Base-by-base conservation (phyloP, 2,113 vertebrate species). In the Collichthys lucidus region DNA sequence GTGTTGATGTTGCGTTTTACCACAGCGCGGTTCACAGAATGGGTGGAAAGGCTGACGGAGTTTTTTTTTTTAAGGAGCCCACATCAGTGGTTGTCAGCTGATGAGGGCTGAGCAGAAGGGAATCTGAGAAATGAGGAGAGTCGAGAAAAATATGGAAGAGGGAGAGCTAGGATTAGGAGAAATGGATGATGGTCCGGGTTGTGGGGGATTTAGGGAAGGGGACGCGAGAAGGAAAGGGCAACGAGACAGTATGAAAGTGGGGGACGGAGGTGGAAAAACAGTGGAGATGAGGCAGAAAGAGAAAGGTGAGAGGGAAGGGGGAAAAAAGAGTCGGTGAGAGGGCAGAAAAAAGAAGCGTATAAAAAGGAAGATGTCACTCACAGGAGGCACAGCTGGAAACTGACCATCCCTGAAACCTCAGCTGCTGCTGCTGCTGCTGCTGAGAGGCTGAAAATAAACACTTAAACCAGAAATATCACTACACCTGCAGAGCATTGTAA, bases 1-100 rank as follows among this genome's bases (percentile, higher is more conserved):
- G 63, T 86, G 88, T 79, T 67, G 72, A 73, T 77, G 63, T 64
- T 79, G 82, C 69, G 46, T 81, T 82, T 82, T 22, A 66, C 85
- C 82, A 77, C 88, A 80, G 57, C 14, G 69, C 12, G 65, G 87
- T 80, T 74, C 73, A 80, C 65, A 73, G 0, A 70, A 20, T 2
- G 29, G 64, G 61, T 73, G 77, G 89, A 92, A 93, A 90, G 83
- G 73, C 89, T 93, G 91, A 91, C 83, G 0, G 77, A 74, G 80
- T 35, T 35, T 35, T 35, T 35, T 59, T 86, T 74, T 87, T 74
- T 8, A 2, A 42, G 31, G 57, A 79, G 57, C 67, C 79, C 85
- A 77, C 80, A 84, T 89, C 71, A 89, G 61, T 83, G 44, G 11
- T 59, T 19, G 14, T 53, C 71, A 63, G 71, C 82, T 70, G 79